A percentile compares a stretch with the other conserved stretches of the same genome.
phyloP scores from a whole-genome alignment of 2,797 vertebrate genomes.

The Pseudotriccus pelzelni region DNA sequence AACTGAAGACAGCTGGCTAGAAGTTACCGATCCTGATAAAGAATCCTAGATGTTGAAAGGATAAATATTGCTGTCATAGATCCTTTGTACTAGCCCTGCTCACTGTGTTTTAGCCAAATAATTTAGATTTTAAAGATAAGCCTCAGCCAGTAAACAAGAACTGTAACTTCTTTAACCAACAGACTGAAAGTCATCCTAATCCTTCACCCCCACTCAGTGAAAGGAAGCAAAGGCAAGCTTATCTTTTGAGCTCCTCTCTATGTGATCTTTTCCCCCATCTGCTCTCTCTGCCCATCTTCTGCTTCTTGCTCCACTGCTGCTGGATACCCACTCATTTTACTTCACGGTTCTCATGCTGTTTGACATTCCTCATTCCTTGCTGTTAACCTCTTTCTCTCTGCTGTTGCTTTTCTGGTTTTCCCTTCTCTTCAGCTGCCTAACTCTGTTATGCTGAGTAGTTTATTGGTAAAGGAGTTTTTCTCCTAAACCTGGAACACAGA shows the following conservation, averaged over 20 bases:
- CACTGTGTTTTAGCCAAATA: neutral
- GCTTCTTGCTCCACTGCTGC: neutral
- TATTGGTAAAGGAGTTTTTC: neutral
- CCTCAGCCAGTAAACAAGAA: neutral
- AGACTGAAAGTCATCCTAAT: neutral
- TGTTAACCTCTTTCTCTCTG: neutral
- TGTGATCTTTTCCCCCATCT: neutral
- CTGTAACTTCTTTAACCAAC: neutral
- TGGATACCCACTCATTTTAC: accelerated
- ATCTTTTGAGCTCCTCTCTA: neutral
- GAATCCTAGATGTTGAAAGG: neutral
- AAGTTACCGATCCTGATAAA: neutral
- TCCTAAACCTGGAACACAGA: neutral
- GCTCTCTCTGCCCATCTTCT: neutral
- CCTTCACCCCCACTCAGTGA: neutral
- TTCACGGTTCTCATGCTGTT: neutral
- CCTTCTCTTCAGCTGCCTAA: neutral
- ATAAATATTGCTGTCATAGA: neutral
- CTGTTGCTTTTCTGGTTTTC: neutral
- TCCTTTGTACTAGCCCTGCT: neutral
- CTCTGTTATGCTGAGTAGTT: neutral
- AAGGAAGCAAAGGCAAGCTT: neutral
- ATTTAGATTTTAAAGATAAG: neutral
- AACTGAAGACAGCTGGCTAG: neutral
- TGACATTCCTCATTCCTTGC: neutral